These are phyloP conservation scores for Calyptommatus sinebrachiatus DNA, from an alignment of 2,113 vertebrate genomes.

Conservation along the genomic window DNA sequence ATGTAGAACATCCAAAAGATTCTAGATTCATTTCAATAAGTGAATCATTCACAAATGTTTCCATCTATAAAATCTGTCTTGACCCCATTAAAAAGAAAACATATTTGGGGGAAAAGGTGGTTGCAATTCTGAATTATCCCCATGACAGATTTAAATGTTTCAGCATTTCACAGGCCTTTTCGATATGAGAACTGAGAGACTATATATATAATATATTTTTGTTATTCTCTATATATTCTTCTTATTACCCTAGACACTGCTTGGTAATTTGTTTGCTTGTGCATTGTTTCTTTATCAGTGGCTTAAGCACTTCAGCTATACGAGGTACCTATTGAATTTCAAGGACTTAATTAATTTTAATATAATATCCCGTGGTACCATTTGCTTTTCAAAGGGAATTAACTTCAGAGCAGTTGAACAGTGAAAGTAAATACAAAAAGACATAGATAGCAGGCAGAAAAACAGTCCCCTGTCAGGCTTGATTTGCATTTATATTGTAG, in stretches of 20 bases:
- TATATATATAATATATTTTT: background rate
- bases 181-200: background rate
- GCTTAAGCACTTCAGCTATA: conserved; percentile 29
- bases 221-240: background rate
- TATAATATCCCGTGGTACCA: conserved; percentile 25
- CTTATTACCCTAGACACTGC: background rate
- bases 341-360: conserved; percentile 32
- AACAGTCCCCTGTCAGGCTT: background rate
- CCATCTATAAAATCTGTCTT: background rate
- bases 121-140: background rate
- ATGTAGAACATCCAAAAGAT: background rate
- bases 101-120: background rate
- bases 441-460: conserved; percentile 11
- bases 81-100: background rate
- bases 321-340: conserved; percentile 10
- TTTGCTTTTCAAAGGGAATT: conserved; percentile 27
- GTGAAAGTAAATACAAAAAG: conserved; percentile 17
- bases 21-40: background rate
- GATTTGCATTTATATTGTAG: conserved; percentile 32
- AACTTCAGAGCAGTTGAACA: conserved; percentile 21
- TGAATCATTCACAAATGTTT: background rate
- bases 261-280: conserved; percentile 10
- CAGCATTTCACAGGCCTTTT: background rate
- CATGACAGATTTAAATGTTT: background rate
- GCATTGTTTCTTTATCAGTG: conserved; percentile 22